These are phyloP conservation scores for Sarcophaga peregrina DNA, from an alignment of 1,140 invertebrate species.

Conservation along the genomic window DNA sequence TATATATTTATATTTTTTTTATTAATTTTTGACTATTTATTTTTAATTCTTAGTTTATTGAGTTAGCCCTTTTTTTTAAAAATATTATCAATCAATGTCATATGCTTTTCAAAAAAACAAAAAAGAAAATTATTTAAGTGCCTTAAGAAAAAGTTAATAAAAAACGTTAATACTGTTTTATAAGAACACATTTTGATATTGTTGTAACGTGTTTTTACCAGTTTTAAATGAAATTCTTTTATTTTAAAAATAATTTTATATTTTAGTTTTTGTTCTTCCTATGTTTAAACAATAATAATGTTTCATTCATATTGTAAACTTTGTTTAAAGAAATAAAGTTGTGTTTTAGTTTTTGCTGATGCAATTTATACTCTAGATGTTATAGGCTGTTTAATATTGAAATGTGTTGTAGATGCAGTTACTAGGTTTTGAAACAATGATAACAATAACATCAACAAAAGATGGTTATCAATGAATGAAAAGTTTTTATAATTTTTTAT, in stretches of 20 bases:
- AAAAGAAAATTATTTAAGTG: slow-evolving; percentile 30
- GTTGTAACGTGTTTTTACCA: not conserved
- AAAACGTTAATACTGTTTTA: too few species aligned
- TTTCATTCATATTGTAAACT: not conserved
- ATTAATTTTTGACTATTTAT: slow-evolving; percentile 24
- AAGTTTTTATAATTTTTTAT: not conserved
- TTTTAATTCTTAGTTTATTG: slow-evolving; percentile 7
- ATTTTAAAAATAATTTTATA: not conserved
- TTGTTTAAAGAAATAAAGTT: slow-evolving; percentile 16
- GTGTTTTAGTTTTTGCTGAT: not conserved
- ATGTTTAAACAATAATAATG: not conserved
- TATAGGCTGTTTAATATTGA: not conserved
- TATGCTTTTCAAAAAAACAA: not conserved
- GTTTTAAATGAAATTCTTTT: not conserved
- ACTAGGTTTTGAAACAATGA: not conserved
- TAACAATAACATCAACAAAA: not conserved
- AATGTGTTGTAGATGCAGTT: not conserved
- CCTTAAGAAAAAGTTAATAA: slow-evolving; percentile 12
- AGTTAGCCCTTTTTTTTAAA: not conserved
- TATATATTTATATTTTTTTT: not conserved
- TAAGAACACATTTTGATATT: slow-evolving; percentile 17
- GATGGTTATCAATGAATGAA: slow-evolving; percentile 3
- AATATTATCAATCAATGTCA: not conserved
- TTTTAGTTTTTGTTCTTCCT: not conserved
- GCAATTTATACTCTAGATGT: slow-evolving; percentile 15